phyloP scores from a whole-genome alignment of 2,113 vertebrate genomes.

The Ursus arctos region DNA sequence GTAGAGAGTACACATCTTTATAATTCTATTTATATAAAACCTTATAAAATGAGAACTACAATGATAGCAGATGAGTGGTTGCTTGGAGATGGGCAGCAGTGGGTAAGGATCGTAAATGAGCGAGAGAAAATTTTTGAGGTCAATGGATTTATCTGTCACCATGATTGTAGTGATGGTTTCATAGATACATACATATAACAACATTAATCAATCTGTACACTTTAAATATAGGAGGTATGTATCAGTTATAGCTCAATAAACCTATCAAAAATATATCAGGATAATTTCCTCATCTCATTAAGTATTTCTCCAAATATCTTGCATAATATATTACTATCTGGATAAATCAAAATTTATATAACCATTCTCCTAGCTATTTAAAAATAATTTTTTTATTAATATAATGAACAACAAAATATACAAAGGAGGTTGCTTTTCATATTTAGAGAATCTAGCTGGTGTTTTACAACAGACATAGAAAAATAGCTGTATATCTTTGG shows the following conservation, averaged over 20 bases:
- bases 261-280: background rate
- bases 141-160: background rate
- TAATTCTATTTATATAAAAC: background rate
- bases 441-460: background rate
- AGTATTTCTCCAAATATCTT: background rate
- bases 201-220: background rate
- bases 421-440: background rate
- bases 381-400: constrained; percentile 1
- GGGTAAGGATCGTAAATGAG: background rate
- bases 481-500: background rate
- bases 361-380: background rate
- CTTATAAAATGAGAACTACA: background rate
- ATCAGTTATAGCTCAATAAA: background rate
- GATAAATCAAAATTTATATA: background rate
- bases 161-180: background rate
- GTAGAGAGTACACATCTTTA: background rate
- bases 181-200: background rate
- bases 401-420: constrained; percentile 6
- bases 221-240: background rate
- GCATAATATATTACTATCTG: background rate
- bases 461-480: background rate
- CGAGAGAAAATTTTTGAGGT: background rate
- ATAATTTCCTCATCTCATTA: background rate
- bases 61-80: background rate
- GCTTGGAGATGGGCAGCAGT: background rate